Percentiles rank a stretch among this genome's conserved stretches.
Evolutionary conservation across 2,797 vertebrate genomes (phyloP).

Genomic region (Neomorphus geoffroyi): DNA sequence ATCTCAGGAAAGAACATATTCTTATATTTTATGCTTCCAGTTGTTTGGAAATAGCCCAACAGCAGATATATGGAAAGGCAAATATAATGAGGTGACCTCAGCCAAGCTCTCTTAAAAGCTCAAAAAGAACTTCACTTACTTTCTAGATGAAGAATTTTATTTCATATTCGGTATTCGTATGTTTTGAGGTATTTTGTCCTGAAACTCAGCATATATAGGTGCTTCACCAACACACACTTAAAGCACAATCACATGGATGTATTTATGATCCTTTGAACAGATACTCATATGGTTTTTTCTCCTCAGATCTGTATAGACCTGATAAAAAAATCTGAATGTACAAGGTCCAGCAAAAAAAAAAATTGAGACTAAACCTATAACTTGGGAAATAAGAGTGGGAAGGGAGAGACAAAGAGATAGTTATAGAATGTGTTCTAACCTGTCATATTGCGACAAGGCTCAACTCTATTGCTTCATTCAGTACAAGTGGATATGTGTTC

Average conservation of each 20-base stretch:
- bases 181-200: background rate
- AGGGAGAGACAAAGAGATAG: no score
- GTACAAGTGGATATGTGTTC: no score
- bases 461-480: no score
- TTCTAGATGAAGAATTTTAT: background rate
- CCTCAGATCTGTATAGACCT: background rate
- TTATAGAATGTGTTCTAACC: no score
- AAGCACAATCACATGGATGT: background rate
- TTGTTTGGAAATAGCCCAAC: background rate
- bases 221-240: background rate
- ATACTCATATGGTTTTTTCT: background rate
- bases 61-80: conserved; percentile 4
- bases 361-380: no score
- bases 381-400: no score
- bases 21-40: background rate
- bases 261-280: background rate
- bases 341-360: no score
- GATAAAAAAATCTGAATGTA: background rate
- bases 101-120: background rate
- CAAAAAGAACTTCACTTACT: background rate
- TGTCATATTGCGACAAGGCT: no score
- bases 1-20: background rate
- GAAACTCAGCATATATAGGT: background rate
- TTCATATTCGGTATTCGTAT: background rate
- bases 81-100: background rate